Conservation (phyloP, 2,888 invertebrate species). For the Lobophora halterata region DNA sequence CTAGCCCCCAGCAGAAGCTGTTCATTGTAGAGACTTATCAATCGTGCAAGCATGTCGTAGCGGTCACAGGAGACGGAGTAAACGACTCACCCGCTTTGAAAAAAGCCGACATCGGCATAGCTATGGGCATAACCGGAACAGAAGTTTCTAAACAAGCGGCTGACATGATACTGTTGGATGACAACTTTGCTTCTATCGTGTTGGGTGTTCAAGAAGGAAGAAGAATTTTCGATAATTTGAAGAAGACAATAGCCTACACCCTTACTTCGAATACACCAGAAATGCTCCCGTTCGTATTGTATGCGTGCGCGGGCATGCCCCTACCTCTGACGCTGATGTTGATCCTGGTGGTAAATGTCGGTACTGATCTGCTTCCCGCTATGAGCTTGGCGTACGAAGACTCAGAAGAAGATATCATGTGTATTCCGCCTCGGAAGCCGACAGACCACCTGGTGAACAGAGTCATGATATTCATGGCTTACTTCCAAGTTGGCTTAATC, state of each 20-base stretch:
- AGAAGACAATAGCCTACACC: constrained; percentile 92
- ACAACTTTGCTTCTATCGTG: constrained; percentile 94
- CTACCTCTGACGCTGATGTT: constrained; percentile 82
- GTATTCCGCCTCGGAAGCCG: constrained; percentile 76
- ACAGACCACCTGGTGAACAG: constrained; percentile 78
- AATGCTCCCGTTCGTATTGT: constrained; percentile 90
- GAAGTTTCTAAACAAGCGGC: constrained; percentile 94
- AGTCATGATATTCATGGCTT: constrained; percentile 88
- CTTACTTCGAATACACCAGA: constrained; percentile 92
- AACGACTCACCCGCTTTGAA: constrained; percentile 94
- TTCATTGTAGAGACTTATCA: constrained; percentile 90
- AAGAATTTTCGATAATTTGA: constrained; percentile 91
- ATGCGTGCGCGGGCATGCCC: constrained; percentile 87
- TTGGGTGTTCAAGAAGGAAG: constrained; percentile 91
- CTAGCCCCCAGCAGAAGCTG: constrained; percentile 85
- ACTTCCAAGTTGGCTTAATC: constrained; percentile 92
- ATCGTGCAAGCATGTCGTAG: constrained; percentile 88
- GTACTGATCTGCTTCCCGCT: constrained; percentile 89
- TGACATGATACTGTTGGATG: constrained; percentile 94
- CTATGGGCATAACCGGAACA: constrained; percentile 89
- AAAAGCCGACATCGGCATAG: constrained; percentile 91
- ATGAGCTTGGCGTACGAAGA: constrained; percentile 90
- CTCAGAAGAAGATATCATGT: constrained; percentile 89
- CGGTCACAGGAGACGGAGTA: constrained; percentile 94
- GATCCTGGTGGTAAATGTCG: constrained; percentile 88